These are phyloP conservation scores for Ginglymostoma cirratum DNA, from an alignment of 2,113 vertebrate genomes.

Conservation along the genomic window DNA sequence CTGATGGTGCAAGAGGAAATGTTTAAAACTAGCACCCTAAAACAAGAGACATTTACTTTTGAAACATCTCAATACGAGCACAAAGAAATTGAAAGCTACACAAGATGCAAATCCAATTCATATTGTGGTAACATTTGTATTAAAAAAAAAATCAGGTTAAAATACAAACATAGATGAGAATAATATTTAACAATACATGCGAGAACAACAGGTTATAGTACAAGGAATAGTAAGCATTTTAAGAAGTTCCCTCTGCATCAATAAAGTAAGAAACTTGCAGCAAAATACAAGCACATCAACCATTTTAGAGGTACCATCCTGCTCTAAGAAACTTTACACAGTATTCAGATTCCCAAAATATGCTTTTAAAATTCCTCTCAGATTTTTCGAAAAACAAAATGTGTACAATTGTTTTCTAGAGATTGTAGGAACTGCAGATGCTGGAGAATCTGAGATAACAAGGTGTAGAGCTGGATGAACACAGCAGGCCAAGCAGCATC, in stretches of 20 bases:
- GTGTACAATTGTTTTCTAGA: not conserved
- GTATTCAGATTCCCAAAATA: not conserved
- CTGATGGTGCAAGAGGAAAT: not conserved
- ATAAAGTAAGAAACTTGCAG: conserved; percentile 9
- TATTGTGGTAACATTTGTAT: conserved; percentile 13
- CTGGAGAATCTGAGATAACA: no score
- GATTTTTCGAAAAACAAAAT: not conserved
- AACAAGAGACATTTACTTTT: not conserved
- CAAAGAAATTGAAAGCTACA: conserved; percentile 7
- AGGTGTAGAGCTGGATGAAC: no score
- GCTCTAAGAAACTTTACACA: conserved; percentile 8
- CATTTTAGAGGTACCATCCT: not conserved
- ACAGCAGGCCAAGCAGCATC: no score
- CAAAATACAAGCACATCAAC: conserved; percentile 16
- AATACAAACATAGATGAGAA: conserved; percentile 25
- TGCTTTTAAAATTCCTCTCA: conserved; percentile 8
- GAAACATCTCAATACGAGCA: not conserved
- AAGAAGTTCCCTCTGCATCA: conserved; percentile 5
- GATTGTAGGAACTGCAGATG: no score
- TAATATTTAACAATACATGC: conserved; percentile 18
- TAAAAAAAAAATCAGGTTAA: conserved; percentile 28
- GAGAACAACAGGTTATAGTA: not conserved
- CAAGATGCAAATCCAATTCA: conserved; percentile 13
- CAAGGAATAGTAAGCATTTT: conserved; percentile 19
- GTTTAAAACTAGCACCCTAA: not conserved